Evolutionary conservation across 2,888 invertebrate genomes (phyloP).

Genomic region (Protodeltote pygarga): DNA sequence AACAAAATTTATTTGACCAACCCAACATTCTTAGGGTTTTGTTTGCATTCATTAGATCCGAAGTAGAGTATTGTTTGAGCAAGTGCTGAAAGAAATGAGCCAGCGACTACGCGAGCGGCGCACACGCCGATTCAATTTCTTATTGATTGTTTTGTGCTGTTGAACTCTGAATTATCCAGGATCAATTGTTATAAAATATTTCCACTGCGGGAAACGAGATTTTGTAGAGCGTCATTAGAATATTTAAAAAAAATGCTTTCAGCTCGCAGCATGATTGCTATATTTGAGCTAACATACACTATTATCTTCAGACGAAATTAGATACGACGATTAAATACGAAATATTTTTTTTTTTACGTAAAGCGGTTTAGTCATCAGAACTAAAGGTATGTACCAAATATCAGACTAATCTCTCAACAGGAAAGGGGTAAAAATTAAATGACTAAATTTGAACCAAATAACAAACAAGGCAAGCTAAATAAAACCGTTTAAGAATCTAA

Average conservation of each 20-base stretch:
- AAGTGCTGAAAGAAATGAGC: constrained; percentile 75
- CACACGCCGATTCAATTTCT: constrained; percentile 37
- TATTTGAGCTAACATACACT: constrained; percentile 8
- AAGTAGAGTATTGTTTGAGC: constrained; percentile 75
- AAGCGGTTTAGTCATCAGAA: too few species aligned
- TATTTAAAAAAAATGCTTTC: constrained; percentile 27
- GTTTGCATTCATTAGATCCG: constrained; percentile 65
- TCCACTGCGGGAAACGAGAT: constrained; percentile 36
- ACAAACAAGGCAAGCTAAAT: too few species aligned
- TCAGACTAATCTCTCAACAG: too few species aligned
- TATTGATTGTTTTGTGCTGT: constrained; percentile 59
- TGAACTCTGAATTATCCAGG: constrained; percentile 53
- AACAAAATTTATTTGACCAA: constrained; percentile 39
- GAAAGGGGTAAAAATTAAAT: too few species aligned
- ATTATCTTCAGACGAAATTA: too few species aligned
- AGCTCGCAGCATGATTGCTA: background rate
- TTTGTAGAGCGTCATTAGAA: constrained; percentile 32
- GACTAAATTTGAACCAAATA: too few species aligned
- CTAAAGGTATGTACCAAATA: too few species aligned
- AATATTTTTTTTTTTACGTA: too few species aligned
- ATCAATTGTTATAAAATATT: constrained; percentile 38
- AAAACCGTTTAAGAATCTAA: background rate
- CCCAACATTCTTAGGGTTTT: constrained; percentile 55
- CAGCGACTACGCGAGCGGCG: constrained; percentile 46
- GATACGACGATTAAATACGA: too few species aligned